phyloP scores from a whole-genome alignment of 30 jellyfish, hydroid and myxozoan species.

The Haliclystus octoradiatus region DNA sequence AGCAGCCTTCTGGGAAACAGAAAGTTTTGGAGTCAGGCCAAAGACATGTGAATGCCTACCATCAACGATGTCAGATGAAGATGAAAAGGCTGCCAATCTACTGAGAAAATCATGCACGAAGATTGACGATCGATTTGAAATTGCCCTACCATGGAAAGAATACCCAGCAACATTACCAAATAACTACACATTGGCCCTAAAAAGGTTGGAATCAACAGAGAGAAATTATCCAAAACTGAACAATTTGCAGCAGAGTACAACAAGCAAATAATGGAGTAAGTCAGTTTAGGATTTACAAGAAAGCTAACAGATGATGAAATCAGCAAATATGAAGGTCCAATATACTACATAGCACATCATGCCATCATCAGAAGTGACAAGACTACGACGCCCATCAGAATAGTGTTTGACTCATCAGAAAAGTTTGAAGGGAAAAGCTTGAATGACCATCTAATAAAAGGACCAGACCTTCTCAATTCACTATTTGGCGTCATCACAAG shows the following conservation, averaged over 20 bases:
- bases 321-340: slow-evolving; percentile 31
- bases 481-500: slow-evolving; percentile 36
- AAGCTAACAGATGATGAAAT: slow-evolving; percentile 21
- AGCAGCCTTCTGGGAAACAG: not conserved
- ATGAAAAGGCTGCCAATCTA: not conserved
- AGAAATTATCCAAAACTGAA: slow-evolving; percentile 16
- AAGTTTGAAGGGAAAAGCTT: slow-evolving; percentile 41
- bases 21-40: not conserved
- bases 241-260: slow-evolving; percentile 47
- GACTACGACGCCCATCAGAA: slow-evolving; percentile 43
- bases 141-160: slow-evolving; percentile 55
- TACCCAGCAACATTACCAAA: slow-evolving; percentile 47
- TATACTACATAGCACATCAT: slow-evolving; percentile 56
- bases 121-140: slow-evolving; percentile 11
- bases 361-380: slow-evolving; percentile 28
- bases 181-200: slow-evolving; percentile 25
- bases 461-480: slow-evolving; percentile 49
- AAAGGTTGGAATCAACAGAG: slow-evolving; percentile 36
- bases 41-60: not conserved
- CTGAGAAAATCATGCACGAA: not conserved
- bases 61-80: not conserved
- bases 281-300: slow-evolving; percentile 14
- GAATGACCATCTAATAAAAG: slow-evolving; percentile 51
- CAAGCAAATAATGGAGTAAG: slow-evolving; percentile 23
- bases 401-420: slow-evolving; percentile 37